Percentiles rank a stretch among this genome's conserved stretches.
Conservation (phyloP, 2,888 invertebrate species). For the Heteropelma amictum region DNA sequence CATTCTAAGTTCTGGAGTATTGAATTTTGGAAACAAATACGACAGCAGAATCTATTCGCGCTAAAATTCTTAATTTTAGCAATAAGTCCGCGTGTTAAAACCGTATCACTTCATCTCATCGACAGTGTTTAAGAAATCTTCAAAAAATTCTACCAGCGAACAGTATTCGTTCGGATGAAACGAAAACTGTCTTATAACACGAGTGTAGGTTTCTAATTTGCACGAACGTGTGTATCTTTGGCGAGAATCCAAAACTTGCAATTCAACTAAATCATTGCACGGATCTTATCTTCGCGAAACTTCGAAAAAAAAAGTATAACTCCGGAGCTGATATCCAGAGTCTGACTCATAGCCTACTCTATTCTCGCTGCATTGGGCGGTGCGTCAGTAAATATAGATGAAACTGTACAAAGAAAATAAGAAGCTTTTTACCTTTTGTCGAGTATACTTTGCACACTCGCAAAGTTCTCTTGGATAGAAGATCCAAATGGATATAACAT, state of each 20-base stretch:
- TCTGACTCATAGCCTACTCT: neutral
- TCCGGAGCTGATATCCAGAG: neutral
- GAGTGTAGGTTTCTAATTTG: neutral
- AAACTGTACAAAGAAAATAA: conserved; percentile 7
- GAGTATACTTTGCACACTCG: neutral
- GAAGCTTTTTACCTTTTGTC: neutral
- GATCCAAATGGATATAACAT: neutral
- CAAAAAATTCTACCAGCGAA: neutral
- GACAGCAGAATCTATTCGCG: no score
- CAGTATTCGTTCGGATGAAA: neutral
- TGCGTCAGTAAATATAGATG: neutral
- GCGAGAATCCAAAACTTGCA: neutral
- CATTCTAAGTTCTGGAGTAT: no score
- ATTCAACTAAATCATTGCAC: neutral
- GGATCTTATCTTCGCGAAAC: neutral
- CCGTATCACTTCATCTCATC: no score
- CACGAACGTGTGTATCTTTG: neutral
- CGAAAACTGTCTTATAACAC: neutral
- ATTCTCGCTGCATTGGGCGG: conserved; percentile 3
- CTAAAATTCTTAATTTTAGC: no score
- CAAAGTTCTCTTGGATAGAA: neutral
- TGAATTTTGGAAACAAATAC: no score
- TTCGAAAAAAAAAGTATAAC: neutral
- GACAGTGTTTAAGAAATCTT: no score
- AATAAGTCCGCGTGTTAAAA: no score